phyloP scores from a whole-genome alignment of 2,888 invertebrate genomes.

The Chelonus formosanus region DNA sequence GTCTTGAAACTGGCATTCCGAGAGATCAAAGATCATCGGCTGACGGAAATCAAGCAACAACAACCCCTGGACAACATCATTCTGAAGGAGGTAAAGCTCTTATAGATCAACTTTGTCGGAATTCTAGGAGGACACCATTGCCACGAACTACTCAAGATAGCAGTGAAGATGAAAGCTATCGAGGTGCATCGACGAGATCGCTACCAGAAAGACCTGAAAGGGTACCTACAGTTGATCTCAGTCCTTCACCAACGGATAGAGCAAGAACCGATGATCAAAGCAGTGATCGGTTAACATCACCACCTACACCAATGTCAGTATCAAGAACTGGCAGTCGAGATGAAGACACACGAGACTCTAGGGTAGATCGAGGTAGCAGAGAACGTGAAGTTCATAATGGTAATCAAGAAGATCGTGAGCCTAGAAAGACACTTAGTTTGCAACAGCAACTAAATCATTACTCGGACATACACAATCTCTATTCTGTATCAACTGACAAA shows the following conservation, averaged over 20 bases:
- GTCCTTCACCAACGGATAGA: constrained; percentile 60
- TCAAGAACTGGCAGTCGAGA: constrained; percentile 56
- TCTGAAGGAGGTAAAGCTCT: constrained; percentile 71
- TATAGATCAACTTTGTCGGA: constrained; percentile 74
- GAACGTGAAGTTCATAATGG: constrained; percentile 58
- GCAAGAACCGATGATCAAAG: constrained; percentile 54
- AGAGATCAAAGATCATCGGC: constrained; percentile 55
- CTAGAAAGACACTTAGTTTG: constrained; percentile 42
- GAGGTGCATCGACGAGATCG: constrained; percentile 46
- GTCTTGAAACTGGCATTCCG: constrained; percentile 76
- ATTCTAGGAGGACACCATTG: constrained; percentile 69
- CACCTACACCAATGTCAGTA: constrained; percentile 56
- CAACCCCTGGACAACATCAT: constrained; percentile 57
- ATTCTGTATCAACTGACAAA: constrained; percentile 65
- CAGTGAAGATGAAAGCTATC: constrained; percentile 67
- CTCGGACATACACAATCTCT: constrained; percentile 62
- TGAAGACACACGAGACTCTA: constrained; percentile 55
- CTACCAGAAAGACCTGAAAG: constrained; percentile 58
- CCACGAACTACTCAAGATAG: constrained; percentile 62
- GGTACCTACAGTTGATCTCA: constrained; percentile 62
- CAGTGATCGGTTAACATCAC: constrained; percentile 59
- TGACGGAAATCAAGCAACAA: constrained; percentile 65
- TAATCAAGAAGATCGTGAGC: constrained; percentile 51
- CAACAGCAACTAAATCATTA: constrained; percentile 57
- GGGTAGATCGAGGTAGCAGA: constrained; percentile 56